Evolutionary conservation across 2,113 vertebrate species (phyloP).

Genomic region (Macquaria australasica): DNA sequence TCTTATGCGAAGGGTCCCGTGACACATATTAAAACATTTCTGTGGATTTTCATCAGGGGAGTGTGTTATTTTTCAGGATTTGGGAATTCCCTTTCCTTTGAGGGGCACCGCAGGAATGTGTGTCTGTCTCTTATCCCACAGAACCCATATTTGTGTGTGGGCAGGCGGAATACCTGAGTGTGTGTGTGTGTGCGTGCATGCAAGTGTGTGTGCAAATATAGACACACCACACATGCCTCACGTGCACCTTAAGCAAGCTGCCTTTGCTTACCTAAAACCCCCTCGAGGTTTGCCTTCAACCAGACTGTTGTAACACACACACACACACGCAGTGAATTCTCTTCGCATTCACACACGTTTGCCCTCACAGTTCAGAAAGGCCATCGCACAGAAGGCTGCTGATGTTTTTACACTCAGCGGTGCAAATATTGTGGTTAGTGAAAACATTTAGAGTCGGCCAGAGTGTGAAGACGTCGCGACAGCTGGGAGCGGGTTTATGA

Average conservation of each 20-base stretch:
- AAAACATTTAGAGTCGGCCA: constrained; percentile 64
- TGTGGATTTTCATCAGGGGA: constrained; percentile 75
- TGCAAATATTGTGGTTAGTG: constrained; percentile 75
- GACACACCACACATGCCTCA: constrained; percentile 51
- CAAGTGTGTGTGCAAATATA: constrained; percentile 23
- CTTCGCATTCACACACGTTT: constrained; percentile 38
- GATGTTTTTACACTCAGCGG: constrained; percentile 74
- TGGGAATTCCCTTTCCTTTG: constrained; percentile 85
- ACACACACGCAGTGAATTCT: constrained; percentile 24
- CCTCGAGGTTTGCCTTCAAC: constrained; percentile 62
- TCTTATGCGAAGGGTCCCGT: constrained; percentile 50
- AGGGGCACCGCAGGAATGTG: constrained; percentile 91
- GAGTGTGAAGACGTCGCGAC: constrained; percentile 55
- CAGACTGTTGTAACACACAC: constrained; percentile 15
- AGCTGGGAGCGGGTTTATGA: constrained; percentile 68
- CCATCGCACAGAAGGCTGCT: constrained; percentile 46
- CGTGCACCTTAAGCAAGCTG: constrained; percentile 77
- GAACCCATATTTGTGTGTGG: constrained; percentile 75
- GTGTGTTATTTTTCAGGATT: constrained; percentile 77
- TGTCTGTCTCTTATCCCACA: constrained; percentile 85
- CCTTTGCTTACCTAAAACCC: constrained; percentile 82
- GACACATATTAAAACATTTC: constrained; percentile 82
- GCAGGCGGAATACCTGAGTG: constrained; percentile 63
- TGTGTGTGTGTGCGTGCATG: constrained; percentile 34
- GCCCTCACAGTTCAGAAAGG: constrained; percentile 59